Conservation (phyloP, 2,888 invertebrate genomes). For the Orthosia gracilis region DNA sequence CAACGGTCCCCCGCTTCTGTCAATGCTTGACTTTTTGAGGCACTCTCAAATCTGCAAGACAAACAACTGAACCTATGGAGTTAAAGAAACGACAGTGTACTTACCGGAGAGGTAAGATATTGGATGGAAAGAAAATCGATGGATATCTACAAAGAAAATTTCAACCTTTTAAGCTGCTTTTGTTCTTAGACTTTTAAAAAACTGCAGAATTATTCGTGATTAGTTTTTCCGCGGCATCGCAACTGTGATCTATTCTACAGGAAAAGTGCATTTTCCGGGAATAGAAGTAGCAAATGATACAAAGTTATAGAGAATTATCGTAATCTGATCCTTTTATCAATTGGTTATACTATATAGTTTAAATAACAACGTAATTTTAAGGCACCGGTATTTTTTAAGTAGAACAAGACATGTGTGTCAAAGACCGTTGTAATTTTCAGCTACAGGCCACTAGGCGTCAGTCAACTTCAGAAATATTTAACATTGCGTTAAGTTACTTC, state of each 20-base stretch:
- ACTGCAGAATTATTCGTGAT: no score
- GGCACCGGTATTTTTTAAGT: not conserved
- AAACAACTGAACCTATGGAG: constrained; percentile 61
- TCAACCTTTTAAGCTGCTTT: no score
- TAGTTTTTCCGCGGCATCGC: no score
- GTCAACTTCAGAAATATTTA: not conserved
- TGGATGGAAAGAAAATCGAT: constrained; percentile 12
- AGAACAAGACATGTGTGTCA: not conserved
- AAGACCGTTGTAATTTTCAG: not conserved
- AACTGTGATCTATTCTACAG: no score
- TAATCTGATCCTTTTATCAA: no score
- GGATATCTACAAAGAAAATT: not conserved
- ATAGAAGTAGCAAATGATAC: no score
- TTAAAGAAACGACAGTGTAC: constrained; percentile 47
- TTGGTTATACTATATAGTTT: no score
- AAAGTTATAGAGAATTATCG: no score
- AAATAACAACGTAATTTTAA: not conserved
- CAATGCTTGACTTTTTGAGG: constrained; percentile 57
- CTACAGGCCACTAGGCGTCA: not conserved
- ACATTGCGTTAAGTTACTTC: constrained; percentile 5
- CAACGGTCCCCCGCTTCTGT: constrained; percentile 48
- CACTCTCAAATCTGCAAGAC: constrained; percentile 65
- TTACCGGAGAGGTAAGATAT: constrained; percentile 7
- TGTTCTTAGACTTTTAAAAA: no score
- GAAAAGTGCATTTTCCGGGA: no score